A percentile compares a stretch with the other conserved stretches of the same genome.
Conservation (phyloP, 2,113 vertebrate species). For the Cisticola juncidis region DNA sequence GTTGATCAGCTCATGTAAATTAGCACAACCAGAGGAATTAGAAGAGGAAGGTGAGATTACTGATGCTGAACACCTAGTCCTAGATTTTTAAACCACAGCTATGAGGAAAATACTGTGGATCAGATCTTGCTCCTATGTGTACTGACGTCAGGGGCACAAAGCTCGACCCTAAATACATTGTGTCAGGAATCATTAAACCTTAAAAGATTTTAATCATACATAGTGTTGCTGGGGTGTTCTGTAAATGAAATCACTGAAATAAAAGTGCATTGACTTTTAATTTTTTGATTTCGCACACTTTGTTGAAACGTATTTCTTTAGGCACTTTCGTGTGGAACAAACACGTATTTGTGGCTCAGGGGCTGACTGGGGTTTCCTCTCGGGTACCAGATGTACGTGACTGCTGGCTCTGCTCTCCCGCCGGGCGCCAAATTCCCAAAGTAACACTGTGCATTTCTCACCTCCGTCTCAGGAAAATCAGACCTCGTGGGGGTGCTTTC, state of each 20-base stretch:
- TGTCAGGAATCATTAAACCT: not conserved
- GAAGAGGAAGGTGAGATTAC: not conserved
- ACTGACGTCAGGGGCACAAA: not conserved
- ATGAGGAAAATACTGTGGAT: not conserved
- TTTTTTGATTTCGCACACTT: not conserved
- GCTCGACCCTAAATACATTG: not conserved
- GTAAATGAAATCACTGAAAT: not conserved
- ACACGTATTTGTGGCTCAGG: fast-evolving
- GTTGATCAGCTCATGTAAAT: not conserved
- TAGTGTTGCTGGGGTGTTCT: not conserved
- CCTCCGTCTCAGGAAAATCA: not conserved
- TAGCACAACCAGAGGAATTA: not conserved
- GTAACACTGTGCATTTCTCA: not conserved
- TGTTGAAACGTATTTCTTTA: not conserved
- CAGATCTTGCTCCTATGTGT: not conserved
- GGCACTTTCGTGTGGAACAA: not conserved
- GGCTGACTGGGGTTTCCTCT: not conserved
- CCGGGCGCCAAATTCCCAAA: not conserved
- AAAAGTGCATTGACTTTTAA: not conserved
- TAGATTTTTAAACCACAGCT: not conserved
- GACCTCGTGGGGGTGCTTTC: not conserved
- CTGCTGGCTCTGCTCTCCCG: not conserved
- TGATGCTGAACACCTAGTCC: not conserved
- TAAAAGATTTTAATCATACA: not conserved
- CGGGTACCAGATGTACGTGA: not conserved